Base-by-base conservation (phyloP, 37 sponge, comb jelly and placozoan species). In the Cladorhizidae sp. region DNA sequence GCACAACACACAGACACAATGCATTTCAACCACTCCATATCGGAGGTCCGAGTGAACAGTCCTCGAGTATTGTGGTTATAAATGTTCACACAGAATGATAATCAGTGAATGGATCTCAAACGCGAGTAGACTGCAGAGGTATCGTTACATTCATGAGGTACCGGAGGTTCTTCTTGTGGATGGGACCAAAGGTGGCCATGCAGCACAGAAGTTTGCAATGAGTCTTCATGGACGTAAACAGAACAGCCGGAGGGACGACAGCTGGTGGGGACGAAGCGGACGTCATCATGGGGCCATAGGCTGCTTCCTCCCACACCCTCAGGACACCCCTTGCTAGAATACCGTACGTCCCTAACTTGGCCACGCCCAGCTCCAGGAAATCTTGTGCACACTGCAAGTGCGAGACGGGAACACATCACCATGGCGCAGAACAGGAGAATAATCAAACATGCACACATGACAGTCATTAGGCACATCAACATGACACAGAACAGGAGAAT, bases 151-250 rank as follows among this genome's bases (percentile, higher is more conserved):
- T 0, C 43, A 9, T 37, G 31, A 9, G 6, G 26, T 56, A 86
- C 91, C 91, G 74, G 20, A 91, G 49, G 45, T 83, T 92, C 74
- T 76, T 87, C 77, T 78, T 87, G 67, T 80, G 71, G 11, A 88
- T 55, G 23, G 85, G 82, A 1, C 93, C 93, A 85, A 88, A 92
- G 6, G 28, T 39, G 22, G 80, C 83, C n/a, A 74, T 69, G 50
- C 79, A 31, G 22, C 74, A 21, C 1, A 91, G 41, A 8, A 91
- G 54, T 3, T 79, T 20, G 21, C 32, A 51, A 72, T 80, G 74
- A 15, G 41, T 35, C 33, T 25, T 23, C 74, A 91, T 51, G 33
- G 69, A 84, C 3, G 33, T 43, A 39, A 71, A 71, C 22, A 71
- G 23, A 2, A 18, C 2, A 17, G 42, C 71, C 49, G 9, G 49